Conservation (phyloP, 2,113 vertebrate genomes). For the Azemiops feae region DNA sequence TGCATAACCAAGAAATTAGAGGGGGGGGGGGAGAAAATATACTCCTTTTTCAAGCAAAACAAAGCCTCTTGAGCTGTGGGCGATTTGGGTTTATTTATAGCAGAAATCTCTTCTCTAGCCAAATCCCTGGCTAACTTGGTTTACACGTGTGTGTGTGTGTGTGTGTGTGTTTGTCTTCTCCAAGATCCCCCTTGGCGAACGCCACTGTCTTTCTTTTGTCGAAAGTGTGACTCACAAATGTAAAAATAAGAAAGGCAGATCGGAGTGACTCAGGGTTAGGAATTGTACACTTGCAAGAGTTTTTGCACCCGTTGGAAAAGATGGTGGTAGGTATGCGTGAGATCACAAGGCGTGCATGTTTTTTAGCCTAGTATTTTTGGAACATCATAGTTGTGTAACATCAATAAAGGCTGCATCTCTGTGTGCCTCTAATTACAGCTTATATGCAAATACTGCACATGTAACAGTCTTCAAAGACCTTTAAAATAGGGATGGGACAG, state of each 20-base stretch:
- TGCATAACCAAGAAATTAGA: neutral
- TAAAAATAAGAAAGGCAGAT: conserved; percentile 19
- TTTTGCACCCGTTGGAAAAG: neutral
- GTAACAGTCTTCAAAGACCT: neutral
- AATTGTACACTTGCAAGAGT: neutral
- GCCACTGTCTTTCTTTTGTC: neutral
- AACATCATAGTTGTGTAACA: neutral
- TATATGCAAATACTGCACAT: neutral
- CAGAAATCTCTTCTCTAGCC: neutral
- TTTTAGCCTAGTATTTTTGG: neutral
- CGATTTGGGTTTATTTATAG: neutral
- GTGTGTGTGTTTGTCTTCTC: neutral
- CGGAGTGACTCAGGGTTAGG: neutral
- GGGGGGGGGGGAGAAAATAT: neutral
- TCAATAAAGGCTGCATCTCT: neutral
- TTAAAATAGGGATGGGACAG: neutral
- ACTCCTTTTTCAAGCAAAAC: neutral
- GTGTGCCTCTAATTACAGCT: neutral
- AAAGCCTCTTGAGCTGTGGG: neutral
- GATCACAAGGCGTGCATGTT: neutral
- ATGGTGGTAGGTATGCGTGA: neutral
- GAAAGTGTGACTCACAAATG: conserved; percentile 18
- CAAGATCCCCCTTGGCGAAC: neutral
- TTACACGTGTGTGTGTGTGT: no score
- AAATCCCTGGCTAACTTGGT: neutral